These are phyloP conservation scores for Xyrichtys novacula DNA, from an alignment of 2,797 vertebrate genomes.

Conservation along the genomic window DNA sequence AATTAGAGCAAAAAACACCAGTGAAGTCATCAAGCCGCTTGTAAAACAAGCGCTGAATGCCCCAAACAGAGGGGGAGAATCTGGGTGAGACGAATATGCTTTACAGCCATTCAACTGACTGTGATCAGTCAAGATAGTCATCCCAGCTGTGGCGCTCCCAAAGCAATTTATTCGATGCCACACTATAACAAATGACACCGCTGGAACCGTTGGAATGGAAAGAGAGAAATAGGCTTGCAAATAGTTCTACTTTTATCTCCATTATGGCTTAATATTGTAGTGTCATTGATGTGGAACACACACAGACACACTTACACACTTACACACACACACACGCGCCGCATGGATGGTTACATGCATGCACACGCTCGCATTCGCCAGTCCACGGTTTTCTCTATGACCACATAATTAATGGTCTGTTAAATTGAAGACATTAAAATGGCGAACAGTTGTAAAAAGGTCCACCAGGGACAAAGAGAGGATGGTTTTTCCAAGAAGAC, in stretches of 20 bases:
- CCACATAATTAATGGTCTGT: conserved; percentile 79
- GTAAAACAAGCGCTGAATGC: conserved; percentile 58
- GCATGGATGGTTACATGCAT: conserved; percentile 29
- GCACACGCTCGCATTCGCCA: conserved; percentile 38
- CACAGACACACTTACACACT: conserved; percentile 49
- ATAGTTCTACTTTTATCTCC: conserved; percentile 77
- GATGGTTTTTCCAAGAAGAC: conserved; percentile 45
- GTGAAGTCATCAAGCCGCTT: conserved; percentile 54
- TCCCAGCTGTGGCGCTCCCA: conserved; percentile 69
- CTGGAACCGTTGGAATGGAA: conserved; percentile 70
- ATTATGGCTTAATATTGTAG: conserved; percentile 78
- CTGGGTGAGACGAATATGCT: conserved; percentile 61
- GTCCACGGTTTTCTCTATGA: conserved; percentile 60
- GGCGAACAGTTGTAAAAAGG: conserved; percentile 60
- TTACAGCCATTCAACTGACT: conserved; percentile 51
- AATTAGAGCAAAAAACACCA: conserved; percentile 60
- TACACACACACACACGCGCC: conserved; percentile 37
- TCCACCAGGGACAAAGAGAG: conserved; percentile 52
- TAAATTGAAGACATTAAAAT: conserved; percentile 80
- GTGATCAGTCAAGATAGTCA: conserved; percentile 74
- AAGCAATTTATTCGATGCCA: conserved; percentile 77
- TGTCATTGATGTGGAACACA: conserved; percentile 76
- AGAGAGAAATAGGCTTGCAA: conserved; percentile 75
- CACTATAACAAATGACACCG: conserved; percentile 73
- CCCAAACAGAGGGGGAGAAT: conserved; percentile 25